phyloP scores from a whole-genome alignment of 53 echinoderm and acorn worm species.

The Crossaster papposus region DNA sequence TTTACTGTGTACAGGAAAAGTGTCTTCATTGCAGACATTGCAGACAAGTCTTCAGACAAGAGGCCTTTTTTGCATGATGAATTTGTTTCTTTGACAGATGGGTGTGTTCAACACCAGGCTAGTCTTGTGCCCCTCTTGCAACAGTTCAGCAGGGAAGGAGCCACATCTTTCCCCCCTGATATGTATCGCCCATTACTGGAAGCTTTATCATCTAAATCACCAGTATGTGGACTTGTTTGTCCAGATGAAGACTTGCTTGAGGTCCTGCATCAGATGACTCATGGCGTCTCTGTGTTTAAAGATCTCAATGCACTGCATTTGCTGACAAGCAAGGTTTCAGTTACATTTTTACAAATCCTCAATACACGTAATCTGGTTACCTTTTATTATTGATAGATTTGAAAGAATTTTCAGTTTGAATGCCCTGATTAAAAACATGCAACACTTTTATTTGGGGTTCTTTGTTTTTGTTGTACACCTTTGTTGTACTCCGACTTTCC shows the following conservation, averaged over 20 bases:
- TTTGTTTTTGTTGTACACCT: too few species aligned
- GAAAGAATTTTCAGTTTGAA: too few species aligned
- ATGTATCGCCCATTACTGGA: background rate
- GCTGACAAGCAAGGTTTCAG: background rate
- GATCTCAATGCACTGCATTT: background rate
- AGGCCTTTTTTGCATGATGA: background rate
- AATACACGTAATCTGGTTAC: background rate
- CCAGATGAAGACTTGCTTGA: slow-evolving; percentile 2
- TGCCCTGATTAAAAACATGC: too few species aligned
- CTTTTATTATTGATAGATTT: too few species aligned
- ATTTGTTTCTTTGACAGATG: background rate
- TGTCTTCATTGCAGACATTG: background rate
- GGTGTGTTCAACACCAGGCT: background rate
- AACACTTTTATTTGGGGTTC: too few species aligned
- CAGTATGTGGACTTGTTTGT: slow-evolving; percentile 8
- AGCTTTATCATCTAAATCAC: slow-evolving; percentile 1
- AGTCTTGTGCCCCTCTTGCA: slow-evolving; percentile 10
- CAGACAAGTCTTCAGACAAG: slow-evolving; percentile 2
- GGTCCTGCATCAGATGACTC: background rate
- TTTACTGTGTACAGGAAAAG: slow-evolving; percentile 11
- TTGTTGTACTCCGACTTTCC: too few species aligned
- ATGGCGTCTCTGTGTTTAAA: background rate
- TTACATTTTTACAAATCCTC: background rate
- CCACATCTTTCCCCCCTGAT: background rate
- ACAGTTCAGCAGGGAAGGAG: background rate